Evolutionary conservation across 2,113 vertebrate species (phyloP), one percentile per base, ranked within the genome.

Genomic region (Emydura subglobosa): DNA sequence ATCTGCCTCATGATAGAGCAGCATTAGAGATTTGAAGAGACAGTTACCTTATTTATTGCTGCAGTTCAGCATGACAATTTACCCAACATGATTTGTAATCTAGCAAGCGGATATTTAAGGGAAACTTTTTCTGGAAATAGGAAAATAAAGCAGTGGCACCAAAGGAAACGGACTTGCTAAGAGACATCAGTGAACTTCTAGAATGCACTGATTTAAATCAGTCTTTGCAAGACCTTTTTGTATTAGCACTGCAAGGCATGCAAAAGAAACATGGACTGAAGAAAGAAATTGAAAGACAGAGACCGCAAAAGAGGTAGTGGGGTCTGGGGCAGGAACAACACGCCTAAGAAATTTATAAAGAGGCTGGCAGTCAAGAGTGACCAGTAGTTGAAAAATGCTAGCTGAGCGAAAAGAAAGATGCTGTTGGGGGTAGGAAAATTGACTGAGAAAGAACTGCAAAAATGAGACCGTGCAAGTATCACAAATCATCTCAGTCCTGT

Each of bases 231-330:
- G 47, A 25, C 49, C 16, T 79, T 82, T 7, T 14, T 61, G 51
- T 11, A 53, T 51, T 49, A 61, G 1, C 29, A 76, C 7, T 39
- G 19, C 6, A 50, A 44, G 22, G 12, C 54, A 49, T 19, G n/a
- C 78, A 47, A 31, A 11, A 78, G 1, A 94, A 79, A 54, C 51
- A 79, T 0, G 0, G 6, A 16, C 39, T 83, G 84, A 82, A 84
- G 11, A 12, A 4, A 25, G 86, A 86, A 88, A 74, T 1, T 61
- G 0, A 82, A 42, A 90, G 9, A 85, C 87, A 10, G 54, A 65
- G 85, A 79, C 1, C 25, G 22, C 31, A 59, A 12, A 39, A 19
- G 25, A 5, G 25, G 3, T 3, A 14, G 42, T 2, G 0, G 0
- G 68, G 24, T 25, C 61, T 17, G 1, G 0, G 55, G 34, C 78